Conservation (phyloP, 1,140 invertebrate species). For the Drosophila mayri region DNA sequence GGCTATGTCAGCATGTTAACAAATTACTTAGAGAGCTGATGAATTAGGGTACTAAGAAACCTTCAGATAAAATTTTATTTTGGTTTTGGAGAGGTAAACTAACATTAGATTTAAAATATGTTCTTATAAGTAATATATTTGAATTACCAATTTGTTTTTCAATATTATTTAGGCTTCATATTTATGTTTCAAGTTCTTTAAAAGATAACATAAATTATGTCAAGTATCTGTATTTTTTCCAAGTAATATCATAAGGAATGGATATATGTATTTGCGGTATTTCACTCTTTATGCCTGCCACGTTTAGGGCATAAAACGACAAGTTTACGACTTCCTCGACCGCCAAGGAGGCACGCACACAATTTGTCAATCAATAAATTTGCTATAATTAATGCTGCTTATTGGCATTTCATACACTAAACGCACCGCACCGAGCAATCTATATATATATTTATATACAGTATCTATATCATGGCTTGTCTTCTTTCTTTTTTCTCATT, state of each 20-base stretch:
- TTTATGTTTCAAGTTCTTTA: background rate
- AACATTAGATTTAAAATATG: too few species aligned
- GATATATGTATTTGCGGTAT: background rate
- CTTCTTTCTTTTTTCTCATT: conserved; percentile 61
- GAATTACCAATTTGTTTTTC: background rate
- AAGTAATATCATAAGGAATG: background rate
- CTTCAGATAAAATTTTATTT: too few species aligned
- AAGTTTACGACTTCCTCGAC: conserved; percentile 62
- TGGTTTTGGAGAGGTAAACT: too few species aligned
- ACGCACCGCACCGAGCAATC: conserved; percentile 32
- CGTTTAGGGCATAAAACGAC: conserved; percentile 70
- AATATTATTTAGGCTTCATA: too few species aligned
- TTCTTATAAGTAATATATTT: background rate
- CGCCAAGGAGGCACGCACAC: conserved; percentile 64
- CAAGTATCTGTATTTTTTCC: background rate
- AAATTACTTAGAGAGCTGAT: conserved; percentile 3
- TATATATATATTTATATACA: conserved; percentile 21
- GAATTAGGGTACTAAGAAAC: background rate
- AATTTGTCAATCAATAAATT: conserved; percentile 84
- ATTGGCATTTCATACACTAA: conserved; percentile 76
- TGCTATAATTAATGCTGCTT: conserved; percentile 79
- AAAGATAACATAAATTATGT: background rate
- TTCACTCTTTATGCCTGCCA: conserved; percentile 64
- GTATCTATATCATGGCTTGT: conserved; percentile 47
- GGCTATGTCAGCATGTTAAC: conserved; percentile 16